A percentile compares a stretch with the other conserved stretches of the same genome.
phyloP scores from a whole-genome alignment of 2,888 invertebrate species.

The Xestoiulus laeticollis region DNA sequence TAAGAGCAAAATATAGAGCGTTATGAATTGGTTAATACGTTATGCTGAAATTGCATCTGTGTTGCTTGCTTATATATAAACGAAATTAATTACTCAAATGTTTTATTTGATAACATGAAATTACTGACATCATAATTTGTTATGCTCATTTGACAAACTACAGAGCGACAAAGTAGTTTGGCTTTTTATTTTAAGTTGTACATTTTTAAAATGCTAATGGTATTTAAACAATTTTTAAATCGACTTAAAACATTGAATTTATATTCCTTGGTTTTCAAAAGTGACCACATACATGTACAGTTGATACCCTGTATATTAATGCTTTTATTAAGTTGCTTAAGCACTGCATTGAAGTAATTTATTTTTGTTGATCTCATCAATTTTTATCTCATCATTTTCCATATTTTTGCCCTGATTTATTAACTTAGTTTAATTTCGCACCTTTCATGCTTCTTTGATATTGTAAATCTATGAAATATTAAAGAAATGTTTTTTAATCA shows the following conservation, averaged over 20 bases:
- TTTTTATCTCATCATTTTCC: background rate
- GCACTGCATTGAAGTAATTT: background rate
- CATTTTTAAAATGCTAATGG: background rate
- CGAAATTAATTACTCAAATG: background rate
- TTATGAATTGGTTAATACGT: background rate
- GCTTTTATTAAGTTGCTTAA: background rate
- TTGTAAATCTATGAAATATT: background rate
- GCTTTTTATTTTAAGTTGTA: no score
- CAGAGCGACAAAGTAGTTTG: background rate
- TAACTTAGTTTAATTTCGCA: background rate
- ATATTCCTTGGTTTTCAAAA: background rate
- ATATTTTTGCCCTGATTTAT: background rate
- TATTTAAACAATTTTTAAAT: background rate
- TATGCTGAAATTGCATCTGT: background rate
- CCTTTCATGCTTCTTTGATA: background rate
- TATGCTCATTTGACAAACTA: background rate
- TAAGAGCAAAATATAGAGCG: no score
- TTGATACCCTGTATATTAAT: background rate
- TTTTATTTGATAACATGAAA: background rate
- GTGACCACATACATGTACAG: background rate
- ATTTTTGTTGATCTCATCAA: conserved; percentile 24
- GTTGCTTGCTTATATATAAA: background rate
- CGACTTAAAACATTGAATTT: background rate
- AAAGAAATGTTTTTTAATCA: conserved; percentile 24
- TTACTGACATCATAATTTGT: background rate